A percentile compares a stretch with the other conserved stretches of the same genome.
Evolutionary conservation across 2,888 invertebrate genomes (phyloP).

Genomic region (Caenorhabditis panamensis): DNA sequence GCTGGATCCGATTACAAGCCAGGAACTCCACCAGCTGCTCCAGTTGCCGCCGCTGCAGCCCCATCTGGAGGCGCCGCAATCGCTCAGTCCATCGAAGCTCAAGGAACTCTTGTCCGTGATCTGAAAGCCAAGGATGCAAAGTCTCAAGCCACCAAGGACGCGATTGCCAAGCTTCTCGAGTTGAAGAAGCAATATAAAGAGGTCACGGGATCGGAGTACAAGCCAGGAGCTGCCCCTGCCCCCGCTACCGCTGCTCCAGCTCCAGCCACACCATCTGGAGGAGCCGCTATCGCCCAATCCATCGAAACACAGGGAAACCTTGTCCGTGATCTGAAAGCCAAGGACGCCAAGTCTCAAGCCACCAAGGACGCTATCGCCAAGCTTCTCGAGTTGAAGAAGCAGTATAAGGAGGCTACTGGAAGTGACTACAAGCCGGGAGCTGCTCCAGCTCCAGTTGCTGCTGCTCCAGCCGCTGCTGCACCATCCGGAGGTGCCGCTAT

Average conservation of each 20-base stretch:
- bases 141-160: slow-evolving; percentile 83
- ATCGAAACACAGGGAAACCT: slow-evolving; percentile 85
- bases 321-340: slow-evolving; percentile 85
- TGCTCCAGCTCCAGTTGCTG: slow-evolving; percentile 63
- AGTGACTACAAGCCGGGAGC: slow-evolving; percentile 69
- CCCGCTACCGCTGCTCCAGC: too few species aligned
- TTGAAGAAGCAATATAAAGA: slow-evolving; percentile 88
- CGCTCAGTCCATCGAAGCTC: slow-evolving; percentile 78
- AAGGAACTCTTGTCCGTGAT: slow-evolving; percentile 87
- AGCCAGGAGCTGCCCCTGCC: slow-evolving; percentile 61
- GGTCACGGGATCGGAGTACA: slow-evolving; percentile 84
- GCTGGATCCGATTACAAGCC: slow-evolving; percentile 83
- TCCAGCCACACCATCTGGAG: slow-evolving; percentile 19
- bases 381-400: slow-evolving; percentile 86
- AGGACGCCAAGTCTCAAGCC: slow-evolving; percentile 82
- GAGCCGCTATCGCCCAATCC: slow-evolving; percentile 20
- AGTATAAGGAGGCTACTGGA: slow-evolving; percentile 84
- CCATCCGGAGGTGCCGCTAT: slow-evolving; percentile 18
- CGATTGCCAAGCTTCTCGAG: slow-evolving; percentile 85
- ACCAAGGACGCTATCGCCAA: slow-evolving; percentile 85
- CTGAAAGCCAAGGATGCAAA: slow-evolving; percentile 84
- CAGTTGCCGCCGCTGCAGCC: slow-evolving; percentile 35
- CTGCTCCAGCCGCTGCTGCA: slow-evolving; percentile 30
- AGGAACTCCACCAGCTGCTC: slow-evolving; percentile 66
- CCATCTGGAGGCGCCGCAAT: slow-evolving; percentile 11